Evolutionary conservation across 2,888 invertebrate genomes (phyloP), one percentile per base, ranked within the genome.

Genomic region (Amphipoea oculea): DNA sequence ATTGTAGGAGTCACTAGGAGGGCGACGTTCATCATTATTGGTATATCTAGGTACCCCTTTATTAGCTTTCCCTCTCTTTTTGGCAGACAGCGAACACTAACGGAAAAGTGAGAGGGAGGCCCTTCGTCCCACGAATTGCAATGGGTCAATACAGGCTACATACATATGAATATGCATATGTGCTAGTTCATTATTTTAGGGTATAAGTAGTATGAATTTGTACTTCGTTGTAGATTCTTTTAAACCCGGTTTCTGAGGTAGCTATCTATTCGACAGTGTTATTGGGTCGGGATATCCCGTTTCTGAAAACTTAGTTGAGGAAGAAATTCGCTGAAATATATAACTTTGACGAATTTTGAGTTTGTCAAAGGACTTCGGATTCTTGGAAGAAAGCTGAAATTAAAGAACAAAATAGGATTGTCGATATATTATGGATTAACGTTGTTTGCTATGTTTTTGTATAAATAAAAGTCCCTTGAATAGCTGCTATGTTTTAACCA

Each of bases 21-120:
- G n/a, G 40, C 23, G 14, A 40, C 70, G 17, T 40, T 71, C 57
- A 40, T 72, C 20, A 20, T n/a, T 72, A 60, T 29, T 12, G 48
- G 12, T 48, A 14, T n/a, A 23, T 29, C 9, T 36, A 3, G 36
- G 36, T 36, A 36, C 40, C 40, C 45, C 29, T 36, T n/a, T 54
- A 54, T 54, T 20, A 54, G 9, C 60, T n/a, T 75, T 45, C 42
- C 17, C 23, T 75, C 75, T 60, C 36, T 36, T 73, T 12, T 60
- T 48, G 29, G 11, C n/a, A 73, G 36, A 45, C 12, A n/a, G 45
- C 23, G 23, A 45, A 36, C 63, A 23, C 65, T 36, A 66, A 23
- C 17, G 45, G 17, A 12, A 48, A 36, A 60, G 12, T 17, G 57
- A 60, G 12, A 48, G 73, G 42, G 17, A 40, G 71, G 23, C 6